Evolutionary conservation across 2,888 invertebrate genomes (phyloP).

Genomic region (Artemia sinica): DNA sequence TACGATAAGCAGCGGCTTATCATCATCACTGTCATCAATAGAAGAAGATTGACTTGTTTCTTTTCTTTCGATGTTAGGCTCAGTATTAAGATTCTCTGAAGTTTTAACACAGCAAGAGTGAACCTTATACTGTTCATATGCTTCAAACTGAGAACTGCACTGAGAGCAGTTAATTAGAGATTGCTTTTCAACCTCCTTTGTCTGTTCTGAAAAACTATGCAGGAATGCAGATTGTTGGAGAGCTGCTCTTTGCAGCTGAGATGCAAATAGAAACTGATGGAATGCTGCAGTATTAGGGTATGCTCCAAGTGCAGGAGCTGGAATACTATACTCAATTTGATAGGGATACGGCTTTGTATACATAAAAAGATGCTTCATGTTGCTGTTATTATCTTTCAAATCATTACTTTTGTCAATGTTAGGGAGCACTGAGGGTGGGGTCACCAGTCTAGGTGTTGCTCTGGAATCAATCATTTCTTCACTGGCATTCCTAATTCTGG

Average conservation of each 20-base stretch:
- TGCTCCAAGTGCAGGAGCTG: background rate
- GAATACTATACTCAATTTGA: background rate
- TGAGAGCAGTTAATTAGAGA: too few species aligned
- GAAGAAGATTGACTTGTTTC: background rate
- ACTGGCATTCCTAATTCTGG: background rate
- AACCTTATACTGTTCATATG: too few species aligned
- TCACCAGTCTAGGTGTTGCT: background rate
- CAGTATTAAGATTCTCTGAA: too few species aligned
- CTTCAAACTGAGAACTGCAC: too few species aligned
- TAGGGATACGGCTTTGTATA: constrained; percentile 5
- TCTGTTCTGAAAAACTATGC: background rate
- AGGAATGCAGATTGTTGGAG: constrained; percentile 10
- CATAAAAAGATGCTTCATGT: constrained; percentile 14
- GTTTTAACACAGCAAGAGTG: too few species aligned
- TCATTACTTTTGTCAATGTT: background rate
- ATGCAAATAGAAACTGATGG: constrained; percentile 21
- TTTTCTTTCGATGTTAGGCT: too few species aligned
- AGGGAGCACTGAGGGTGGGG: background rate
- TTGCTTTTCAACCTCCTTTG: background rate
- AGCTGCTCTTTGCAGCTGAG: constrained; percentile 19
- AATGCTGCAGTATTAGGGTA: background rate
- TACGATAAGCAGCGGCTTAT: background rate
- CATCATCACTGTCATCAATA: constrained; percentile 5
- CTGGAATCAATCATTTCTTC: background rate
- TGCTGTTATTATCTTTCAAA: background rate